Conservation (phyloP, 2,113 vertebrate species). For the Oryzias curvinotus region DNA sequence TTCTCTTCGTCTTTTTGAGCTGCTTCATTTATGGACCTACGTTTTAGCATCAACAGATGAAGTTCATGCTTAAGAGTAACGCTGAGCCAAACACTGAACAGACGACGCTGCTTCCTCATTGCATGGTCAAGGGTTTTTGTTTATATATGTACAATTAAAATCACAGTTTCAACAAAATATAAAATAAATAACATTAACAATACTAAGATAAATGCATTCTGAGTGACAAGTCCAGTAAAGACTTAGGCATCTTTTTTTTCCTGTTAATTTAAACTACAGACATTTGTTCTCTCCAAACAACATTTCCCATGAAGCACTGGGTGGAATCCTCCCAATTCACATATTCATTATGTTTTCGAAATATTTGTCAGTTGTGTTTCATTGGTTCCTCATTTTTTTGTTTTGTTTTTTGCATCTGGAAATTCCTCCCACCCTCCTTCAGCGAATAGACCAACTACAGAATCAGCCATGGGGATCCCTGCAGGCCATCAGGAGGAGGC, state of each 20-base stretch:
- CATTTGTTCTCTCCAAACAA: slow-evolving; percentile 42
- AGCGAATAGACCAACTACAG: slow-evolving; percentile 57
- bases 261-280: slow-evolving; percentile 34
- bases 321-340: slow-evolving; percentile 43
- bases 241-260: slow-evolving; percentile 26
- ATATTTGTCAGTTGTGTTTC: slow-evolving; percentile 6
- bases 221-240: slow-evolving; percentile 59
- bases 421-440: slow-evolving; percentile 51
- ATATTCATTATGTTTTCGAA: slow-evolving; percentile 8
- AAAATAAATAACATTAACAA: slow-evolving; percentile 82
- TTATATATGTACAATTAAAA: slow-evolving; percentile 74
- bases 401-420: slow-evolving; percentile 71
- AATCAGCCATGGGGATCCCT: slow-evolving; percentile 47
- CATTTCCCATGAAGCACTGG: slow-evolving; percentile 55
- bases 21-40: no score
- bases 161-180: slow-evolving; percentile 77
- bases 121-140: slow-evolving; percentile 63
- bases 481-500: slow-evolving; percentile 61
- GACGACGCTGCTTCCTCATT: slow-evolving; percentile 21
- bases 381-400: slow-evolving; percentile 28
- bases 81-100: slow-evolving; percentile 7
- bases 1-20: no score
- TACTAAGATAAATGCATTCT: slow-evolving; percentile 71
- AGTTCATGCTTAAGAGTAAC: neutral
- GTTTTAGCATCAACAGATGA: no score